These are phyloP conservation scores for Oryctes rhinoceros DNA, from an alignment of 1,140 invertebrate species.

Conservation along the genomic window DNA sequence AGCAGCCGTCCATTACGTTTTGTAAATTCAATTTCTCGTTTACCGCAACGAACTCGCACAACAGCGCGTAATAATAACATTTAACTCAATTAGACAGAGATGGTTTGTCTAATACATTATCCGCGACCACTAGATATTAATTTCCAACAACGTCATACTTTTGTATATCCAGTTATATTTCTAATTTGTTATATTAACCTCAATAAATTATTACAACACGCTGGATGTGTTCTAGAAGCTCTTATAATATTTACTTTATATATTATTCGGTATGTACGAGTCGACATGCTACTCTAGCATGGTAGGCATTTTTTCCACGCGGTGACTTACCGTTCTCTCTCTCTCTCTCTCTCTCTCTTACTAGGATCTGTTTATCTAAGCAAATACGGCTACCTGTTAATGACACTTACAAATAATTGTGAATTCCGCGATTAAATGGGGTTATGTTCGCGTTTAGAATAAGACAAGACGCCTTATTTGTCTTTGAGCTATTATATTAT, in stretches of 20 bases:
- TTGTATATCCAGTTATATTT: conserved; percentile 1
- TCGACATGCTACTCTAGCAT: background rate
- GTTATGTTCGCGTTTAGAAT: conserved; percentile 8
- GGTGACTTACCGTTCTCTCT: too few relatives aligned
- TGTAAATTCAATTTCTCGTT: too few relatives aligned
- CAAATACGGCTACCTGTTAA: background rate
- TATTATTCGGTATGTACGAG: background rate
- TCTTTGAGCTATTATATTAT: conserved; percentile 2
- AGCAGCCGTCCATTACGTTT: too few relatives aligned
- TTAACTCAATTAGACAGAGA: background rate
- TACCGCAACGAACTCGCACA: too few relatives aligned
- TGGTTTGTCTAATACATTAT: background rate
- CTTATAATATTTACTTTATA: conserved; percentile 10
- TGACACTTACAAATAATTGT: conserved; percentile 18
- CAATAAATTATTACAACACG: conserved; percentile 19
- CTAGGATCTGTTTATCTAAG: conserved; percentile 1
- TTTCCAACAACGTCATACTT: background rate
- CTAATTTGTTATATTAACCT: conserved; percentile 22
- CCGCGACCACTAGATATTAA: background rate
- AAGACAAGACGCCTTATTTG: conserved; percentile 21
- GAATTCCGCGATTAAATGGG: conserved; percentile 4
- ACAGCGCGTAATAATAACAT: too few relatives aligned
- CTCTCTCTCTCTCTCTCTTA: background rate
- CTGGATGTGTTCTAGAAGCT: conserved; percentile 13
- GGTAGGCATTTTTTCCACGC: too few relatives aligned